Conservation (phyloP, 2,113 vertebrate genomes). For the Tachycineta bicolor region DNA sequence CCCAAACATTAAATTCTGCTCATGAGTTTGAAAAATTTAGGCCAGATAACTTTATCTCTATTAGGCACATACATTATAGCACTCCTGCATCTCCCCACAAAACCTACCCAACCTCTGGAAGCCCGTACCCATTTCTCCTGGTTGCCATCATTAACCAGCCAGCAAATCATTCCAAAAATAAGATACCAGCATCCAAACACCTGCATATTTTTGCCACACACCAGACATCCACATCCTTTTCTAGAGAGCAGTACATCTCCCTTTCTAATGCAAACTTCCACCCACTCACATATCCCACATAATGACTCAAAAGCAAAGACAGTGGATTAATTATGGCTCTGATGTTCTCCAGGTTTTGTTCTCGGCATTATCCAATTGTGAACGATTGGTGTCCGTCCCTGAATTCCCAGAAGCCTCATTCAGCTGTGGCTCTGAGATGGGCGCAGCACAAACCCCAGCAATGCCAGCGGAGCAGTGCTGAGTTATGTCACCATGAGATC, state of each 20-base stretch:
- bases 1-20: not conserved
- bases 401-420: not conserved
- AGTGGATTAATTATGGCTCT: not conserved
- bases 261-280: constrained; percentile 58
- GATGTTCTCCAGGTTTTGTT: constrained; percentile 24
- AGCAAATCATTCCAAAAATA: not conserved
- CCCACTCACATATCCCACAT: not conserved
- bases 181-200: constrained; percentile 34
- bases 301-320: constrained; percentile 38
- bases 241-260: constrained; percentile 36
- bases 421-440: not conserved
- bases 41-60: not conserved
- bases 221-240: not conserved
- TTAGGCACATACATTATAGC: not conserved
- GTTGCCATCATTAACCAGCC: not conserved
- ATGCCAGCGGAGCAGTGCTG: not conserved
- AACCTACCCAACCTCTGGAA: not conserved
- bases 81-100: not conserved
- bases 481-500: not conserved
- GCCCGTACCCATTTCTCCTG: not conserved
- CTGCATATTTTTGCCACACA: constrained; percentile 12
- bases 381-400: not conserved
- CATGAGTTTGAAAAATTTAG: not conserved
- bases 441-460: not conserved
- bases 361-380: not conserved